Evolutionary conservation across 2,797 vertebrate genomes (phyloP).

Genomic region (Spatula clypeata): DNA sequence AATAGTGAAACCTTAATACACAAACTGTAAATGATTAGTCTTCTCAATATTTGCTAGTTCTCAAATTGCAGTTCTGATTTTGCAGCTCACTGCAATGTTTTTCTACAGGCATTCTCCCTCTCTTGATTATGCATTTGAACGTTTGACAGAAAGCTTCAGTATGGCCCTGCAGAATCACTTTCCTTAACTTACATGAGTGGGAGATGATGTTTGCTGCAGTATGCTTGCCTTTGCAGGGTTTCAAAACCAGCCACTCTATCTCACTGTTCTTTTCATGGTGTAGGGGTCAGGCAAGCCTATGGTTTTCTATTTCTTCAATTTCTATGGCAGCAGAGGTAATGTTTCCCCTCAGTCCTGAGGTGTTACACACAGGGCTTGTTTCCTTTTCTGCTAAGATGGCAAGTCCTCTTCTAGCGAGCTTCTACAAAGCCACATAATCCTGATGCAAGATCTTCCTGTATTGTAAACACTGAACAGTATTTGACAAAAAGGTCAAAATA

Average conservation of each 20-base stretch:
- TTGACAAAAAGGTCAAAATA: neutral
- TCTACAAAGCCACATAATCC: neutral
- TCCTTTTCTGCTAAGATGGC: neutral
- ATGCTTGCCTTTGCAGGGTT: neutral
- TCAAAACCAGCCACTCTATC: neutral
- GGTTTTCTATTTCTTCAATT: neutral
- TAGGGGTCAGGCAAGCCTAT: neutral
- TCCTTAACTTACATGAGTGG: neutral
- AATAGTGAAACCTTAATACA: neutral
- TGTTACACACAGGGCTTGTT: neutral
- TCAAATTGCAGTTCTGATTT: neutral
- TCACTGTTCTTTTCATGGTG: neutral
- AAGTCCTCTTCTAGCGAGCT: neutral
- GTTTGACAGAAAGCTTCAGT: neutral
- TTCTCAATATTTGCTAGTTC: neutral
- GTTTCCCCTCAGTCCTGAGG: neutral
- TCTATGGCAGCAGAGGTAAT: neutral
- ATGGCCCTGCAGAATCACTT: neutral
- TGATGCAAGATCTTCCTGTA: neutral
- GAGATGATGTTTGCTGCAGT: neutral
- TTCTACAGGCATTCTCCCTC: neutral
- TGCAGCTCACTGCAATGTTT: neutral
- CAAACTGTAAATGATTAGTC: neutral
- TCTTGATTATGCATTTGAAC: neutral
- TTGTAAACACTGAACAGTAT: neutral